Evolutionary conservation across 2,888 invertebrate genomes (phyloP).

Genomic region (Lepidochrysops patricia): DNA sequence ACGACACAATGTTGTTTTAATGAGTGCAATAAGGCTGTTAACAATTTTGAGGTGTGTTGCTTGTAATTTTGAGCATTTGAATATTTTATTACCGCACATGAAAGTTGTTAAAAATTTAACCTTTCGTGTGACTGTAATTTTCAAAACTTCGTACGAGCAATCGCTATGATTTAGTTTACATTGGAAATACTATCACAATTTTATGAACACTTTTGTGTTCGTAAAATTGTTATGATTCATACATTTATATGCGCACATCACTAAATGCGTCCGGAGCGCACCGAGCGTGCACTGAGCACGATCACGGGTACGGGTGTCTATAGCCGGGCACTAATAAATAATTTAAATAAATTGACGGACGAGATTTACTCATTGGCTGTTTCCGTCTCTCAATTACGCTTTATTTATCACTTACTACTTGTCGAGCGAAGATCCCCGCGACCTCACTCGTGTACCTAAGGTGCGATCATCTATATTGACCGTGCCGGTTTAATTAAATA

Average conservation of each 20-base stretch:
- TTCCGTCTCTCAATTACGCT: conserved; percentile 73
- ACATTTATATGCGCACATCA: background rate
- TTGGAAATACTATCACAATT: background rate
- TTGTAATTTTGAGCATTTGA: background rate
- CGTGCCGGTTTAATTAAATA: conserved; percentile 14
- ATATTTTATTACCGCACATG: background rate
- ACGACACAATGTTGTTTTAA: background rate
- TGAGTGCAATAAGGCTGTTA: background rate
- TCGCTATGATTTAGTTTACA: no score
- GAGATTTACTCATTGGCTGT: conserved; percentile 75
- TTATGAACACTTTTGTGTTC: background rate
- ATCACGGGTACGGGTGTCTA: conserved; percentile 68
- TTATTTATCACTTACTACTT: conserved; percentile 73
- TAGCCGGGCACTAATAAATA: conserved; percentile 73
- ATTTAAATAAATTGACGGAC: conserved; percentile 75
- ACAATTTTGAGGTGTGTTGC: background rate
- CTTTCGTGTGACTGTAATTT: background rate
- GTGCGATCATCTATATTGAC: conserved; percentile 17
- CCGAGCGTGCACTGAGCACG: conserved; percentile 60
- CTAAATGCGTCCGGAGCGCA: conserved; percentile 48
- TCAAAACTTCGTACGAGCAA: background rate
- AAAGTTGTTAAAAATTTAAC: background rate
- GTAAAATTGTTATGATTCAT: background rate
- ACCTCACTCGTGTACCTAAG: conserved; percentile 25
- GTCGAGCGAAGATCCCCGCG: conserved; percentile 47